Evolutionary conservation across 2,888 invertebrate species (phyloP).

Genomic region (Bombylius major): DNA sequence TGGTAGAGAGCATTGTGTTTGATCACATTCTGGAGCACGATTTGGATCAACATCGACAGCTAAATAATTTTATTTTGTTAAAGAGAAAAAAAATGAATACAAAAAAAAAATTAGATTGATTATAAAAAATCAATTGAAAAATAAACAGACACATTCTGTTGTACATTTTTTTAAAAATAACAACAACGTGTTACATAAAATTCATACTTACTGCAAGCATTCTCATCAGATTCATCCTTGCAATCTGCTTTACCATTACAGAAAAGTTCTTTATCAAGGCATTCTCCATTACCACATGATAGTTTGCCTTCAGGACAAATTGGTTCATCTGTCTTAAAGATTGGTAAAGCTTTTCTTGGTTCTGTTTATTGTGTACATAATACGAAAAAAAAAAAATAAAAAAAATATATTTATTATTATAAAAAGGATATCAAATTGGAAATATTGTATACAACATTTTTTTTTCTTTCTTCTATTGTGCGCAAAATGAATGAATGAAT

Average conservation of each 20-base stretch:
- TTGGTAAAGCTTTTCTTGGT: conserved; percentile 77
- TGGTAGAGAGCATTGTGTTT: conserved; percentile 74
- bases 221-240: conserved; percentile 89
- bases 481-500: no score
- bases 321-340: conserved; percentile 85
- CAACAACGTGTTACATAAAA: no score
- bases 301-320: conserved; percentile 82
- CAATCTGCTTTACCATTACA: conserved; percentile 89
- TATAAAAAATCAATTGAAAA: neutral
- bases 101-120: neutral
- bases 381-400: neutral
- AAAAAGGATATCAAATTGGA: neutral
- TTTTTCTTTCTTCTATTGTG: no score
- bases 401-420: neutral
- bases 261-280: conserved; percentile 82
- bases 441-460: no score
- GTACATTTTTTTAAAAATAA: neutral
- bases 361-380: conserved; percentile 40
- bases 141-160: neutral
- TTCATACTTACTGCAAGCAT: conserved; percentile 76
- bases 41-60: conserved; percentile 85
- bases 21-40: conserved; percentile 83
- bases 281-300: conserved; percentile 85
- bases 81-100: neutral
- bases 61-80: conserved; percentile 32